Conservation (phyloP, 1,140 invertebrate genomes). For the Trialeurodes vaporariorum region DNA sequence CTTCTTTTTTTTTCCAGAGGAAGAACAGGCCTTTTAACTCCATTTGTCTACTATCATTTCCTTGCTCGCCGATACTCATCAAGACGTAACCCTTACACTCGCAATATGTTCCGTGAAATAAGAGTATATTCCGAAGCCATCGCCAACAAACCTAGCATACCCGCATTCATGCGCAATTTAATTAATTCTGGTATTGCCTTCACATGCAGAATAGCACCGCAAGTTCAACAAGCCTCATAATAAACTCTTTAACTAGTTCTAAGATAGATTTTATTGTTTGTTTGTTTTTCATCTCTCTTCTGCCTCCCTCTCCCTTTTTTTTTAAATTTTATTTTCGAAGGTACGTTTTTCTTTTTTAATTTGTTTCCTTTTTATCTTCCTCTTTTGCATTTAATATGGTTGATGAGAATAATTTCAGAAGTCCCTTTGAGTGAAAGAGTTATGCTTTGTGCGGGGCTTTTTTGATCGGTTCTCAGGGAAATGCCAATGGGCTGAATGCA, state of each 20-base stretch:
- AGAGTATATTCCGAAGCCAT: conserved; percentile 46
- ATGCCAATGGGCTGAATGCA: too few species aligned
- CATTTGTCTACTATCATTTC: conserved; percentile 93
- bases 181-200: conserved; percentile 20
- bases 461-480: too few species aligned
- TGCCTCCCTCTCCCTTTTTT: background rate
- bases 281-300: background rate
- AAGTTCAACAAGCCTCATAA: conserved; percentile 9
- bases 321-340: too few species aligned
- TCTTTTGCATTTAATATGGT: too few species aligned
- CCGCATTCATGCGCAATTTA: conserved; percentile 40
- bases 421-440: too few species aligned
- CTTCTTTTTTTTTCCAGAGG: conserved; percentile 53
- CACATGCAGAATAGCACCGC: conserved; percentile 20
- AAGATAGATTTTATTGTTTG: background rate
- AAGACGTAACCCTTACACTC: conserved; percentile 86
- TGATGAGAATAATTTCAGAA: too few species aligned
- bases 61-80: conserved; percentile 77
- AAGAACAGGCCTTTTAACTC: conserved; percentile 69
- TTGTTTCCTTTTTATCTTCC: too few species aligned
- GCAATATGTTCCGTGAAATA: conserved; percentile 74
- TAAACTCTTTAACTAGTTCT: conserved; percentile 2
- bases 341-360: too few species aligned
- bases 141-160: conserved; percentile 47
- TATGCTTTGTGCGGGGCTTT: too few species aligned